A percentile compares a stretch with the other conserved stretches of the same genome.
These are phyloP conservation scores for Ciconia boyciana DNA, from an alignment of 2,113 vertebrate species.

Conservation along the genomic window DNA sequence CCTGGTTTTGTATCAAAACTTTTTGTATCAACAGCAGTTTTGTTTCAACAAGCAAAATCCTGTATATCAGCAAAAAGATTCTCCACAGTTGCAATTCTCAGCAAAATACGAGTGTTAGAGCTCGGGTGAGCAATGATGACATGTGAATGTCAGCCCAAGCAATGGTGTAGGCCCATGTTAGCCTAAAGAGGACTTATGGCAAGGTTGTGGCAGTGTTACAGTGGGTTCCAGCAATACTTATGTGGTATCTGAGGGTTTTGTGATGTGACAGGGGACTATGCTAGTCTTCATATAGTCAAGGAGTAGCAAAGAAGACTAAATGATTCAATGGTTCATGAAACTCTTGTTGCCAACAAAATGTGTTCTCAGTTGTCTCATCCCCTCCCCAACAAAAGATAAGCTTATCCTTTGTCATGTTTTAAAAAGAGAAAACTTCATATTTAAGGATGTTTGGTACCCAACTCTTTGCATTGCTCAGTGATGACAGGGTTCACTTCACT, in stretches of 20 bases:
- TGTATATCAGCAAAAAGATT: background rate
- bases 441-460: background rate
- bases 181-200: background rate
- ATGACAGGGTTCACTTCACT: background rate
- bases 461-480: background rate
- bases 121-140: background rate
- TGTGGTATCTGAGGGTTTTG: background rate
- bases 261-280: background rate
- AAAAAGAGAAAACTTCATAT: background rate
- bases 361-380: background rate
- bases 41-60: background rate
- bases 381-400: background rate
- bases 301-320: background rate
- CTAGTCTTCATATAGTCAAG: background rate
- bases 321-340: background rate
- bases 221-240: background rate
- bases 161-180: accelerated
- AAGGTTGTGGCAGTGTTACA: background rate
- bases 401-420: background rate
- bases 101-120: background rate
- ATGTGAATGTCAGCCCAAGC: background rate
- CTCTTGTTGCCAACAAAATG: background rate
- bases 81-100: background rate
- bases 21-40: background rate
- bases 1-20: background rate